These are phyloP conservation scores for Babylonia areolata DNA, from an alignment of 1,140 invertebrate species.

Conservation along the genomic window DNA sequence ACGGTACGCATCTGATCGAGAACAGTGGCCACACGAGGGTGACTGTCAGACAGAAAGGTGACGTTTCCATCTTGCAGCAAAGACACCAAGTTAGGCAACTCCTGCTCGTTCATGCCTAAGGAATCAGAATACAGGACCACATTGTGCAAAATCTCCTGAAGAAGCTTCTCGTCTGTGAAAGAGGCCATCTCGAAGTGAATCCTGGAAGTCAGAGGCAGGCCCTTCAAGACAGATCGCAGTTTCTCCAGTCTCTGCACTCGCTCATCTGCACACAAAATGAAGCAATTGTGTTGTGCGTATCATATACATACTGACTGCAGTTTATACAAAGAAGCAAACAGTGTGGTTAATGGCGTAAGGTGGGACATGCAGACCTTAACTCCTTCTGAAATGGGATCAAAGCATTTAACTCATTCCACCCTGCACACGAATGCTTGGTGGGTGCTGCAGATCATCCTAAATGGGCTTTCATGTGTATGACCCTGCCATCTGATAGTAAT, in stretches of 20 bases:
- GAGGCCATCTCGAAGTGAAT: constrained; percentile 94
- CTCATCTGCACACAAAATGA: constrained; percentile 77
- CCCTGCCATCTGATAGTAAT: too few species aligned
- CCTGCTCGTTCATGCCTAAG: constrained; percentile 93
- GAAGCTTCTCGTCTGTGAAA: constrained; percentile 84
- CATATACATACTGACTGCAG: too few species aligned
- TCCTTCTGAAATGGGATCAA: too few species aligned
- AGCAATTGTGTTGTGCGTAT: background rate
- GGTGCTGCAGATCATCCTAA: too few species aligned
- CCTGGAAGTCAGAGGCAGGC: constrained; percentile 80
- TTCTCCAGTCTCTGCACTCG: constrained; percentile 81
- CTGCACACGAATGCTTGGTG: too few species aligned
- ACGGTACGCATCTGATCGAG: constrained; percentile 90
- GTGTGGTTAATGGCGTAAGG: too few species aligned
- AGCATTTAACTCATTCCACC: too few species aligned
- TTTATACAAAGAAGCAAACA: too few species aligned
- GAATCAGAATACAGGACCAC: constrained; percentile 88
- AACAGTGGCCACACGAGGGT: constrained; percentile 87
- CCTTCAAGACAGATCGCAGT: constrained; percentile 83
- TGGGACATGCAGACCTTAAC: too few species aligned
- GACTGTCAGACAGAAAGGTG: constrained; percentile 85
- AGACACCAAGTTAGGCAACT: constrained; percentile 86
- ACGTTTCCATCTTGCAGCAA: constrained; percentile 81
- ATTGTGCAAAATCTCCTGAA: constrained; percentile 82
- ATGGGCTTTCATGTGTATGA: too few species aligned